phyloP scores from a whole-genome alignment of 2,113 vertebrate species.

The Podarcis cretensis region DNA sequence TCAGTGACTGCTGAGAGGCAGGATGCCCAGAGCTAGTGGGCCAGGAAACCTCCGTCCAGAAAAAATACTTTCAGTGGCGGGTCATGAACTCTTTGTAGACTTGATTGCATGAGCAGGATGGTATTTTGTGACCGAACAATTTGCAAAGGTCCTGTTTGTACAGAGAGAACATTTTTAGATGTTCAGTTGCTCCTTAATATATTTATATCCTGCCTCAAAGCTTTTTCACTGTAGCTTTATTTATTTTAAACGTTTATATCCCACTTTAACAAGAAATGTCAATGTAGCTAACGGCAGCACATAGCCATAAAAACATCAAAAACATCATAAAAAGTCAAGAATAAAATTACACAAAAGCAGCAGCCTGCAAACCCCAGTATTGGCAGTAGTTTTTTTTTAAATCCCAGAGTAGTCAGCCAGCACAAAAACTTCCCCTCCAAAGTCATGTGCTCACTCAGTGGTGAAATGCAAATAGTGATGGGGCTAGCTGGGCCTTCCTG shows the following conservation, averaged over 20 bases:
- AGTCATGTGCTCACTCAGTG: background rate
- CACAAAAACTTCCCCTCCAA: background rate
- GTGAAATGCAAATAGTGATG: background rate
- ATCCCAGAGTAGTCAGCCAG: background rate
- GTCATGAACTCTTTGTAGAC: slow-evolving; percentile 4
- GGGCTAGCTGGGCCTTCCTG: background rate
- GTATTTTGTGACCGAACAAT: background rate
- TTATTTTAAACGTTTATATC: background rate
- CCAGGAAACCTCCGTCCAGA: background rate
- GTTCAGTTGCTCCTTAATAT: background rate
- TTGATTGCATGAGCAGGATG: background rate
- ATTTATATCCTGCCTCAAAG: background rate
- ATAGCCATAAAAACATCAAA: background rate
- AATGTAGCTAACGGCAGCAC: background rate
- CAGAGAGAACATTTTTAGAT: background rate
- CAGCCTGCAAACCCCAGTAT: background rate
- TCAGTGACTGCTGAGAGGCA: background rate
- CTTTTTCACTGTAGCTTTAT: background rate
- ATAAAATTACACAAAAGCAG: background rate
- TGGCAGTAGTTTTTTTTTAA: background rate
- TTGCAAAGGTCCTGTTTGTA: background rate
- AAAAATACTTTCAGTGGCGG: background rate
- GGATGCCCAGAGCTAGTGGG: background rate
- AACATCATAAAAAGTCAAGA: background rate
- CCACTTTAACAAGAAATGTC: background rate